A percentile compares a stretch with the other conserved stretches of the same genome.
Evolutionary conservation across 2,797 vertebrate species (phyloP).

Genomic region (Rhinichthys osculus): DNA sequence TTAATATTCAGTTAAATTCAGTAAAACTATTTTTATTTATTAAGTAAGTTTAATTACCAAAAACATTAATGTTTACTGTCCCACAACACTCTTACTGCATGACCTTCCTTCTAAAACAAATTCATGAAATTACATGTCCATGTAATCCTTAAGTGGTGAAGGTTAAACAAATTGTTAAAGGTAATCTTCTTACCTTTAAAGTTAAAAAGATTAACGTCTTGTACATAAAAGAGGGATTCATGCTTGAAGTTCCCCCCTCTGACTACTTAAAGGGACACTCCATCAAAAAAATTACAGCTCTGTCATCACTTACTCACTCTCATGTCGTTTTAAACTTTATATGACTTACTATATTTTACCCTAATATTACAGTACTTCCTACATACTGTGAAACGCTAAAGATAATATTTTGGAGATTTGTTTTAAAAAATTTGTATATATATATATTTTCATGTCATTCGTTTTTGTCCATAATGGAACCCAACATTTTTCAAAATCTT

Average conservation of each 20-base stretch:
- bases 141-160: background rate
- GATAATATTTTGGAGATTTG: background rate
- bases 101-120: background rate
- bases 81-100: background rate
- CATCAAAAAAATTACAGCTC: background rate
- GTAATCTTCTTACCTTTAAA: too few species aligned
- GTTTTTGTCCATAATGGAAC: background rate
- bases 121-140: constrained; percentile 7
- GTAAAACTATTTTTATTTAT: background rate
- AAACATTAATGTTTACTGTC: background rate
- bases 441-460: background rate
- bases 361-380: background rate
- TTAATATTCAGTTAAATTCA: background rate
- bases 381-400: background rate
- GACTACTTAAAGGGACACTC: background rate
- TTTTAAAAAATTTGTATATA: background rate
- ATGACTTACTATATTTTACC: background rate
- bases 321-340: background rate
- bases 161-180: background rate
- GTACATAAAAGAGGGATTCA: background rate
- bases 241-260: background rate
- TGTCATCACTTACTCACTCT: background rate
- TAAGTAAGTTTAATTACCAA: background rate
- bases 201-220: background rate
- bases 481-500: background rate